These are phyloP conservation scores for Bombus difficillimus DNA, from an alignment of 1,140 invertebrate species.

Conservation along the genomic window DNA sequence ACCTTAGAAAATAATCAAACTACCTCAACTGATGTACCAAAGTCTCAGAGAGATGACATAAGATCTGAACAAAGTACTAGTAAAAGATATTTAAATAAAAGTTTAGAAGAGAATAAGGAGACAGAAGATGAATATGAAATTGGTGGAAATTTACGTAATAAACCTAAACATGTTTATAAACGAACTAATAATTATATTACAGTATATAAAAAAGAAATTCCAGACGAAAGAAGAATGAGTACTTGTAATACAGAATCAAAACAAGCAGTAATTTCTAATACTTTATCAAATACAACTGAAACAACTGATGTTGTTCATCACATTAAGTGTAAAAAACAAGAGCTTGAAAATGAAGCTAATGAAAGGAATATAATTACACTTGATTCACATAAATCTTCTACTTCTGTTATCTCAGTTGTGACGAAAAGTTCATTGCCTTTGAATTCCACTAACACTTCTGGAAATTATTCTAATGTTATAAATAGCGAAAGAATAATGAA, in stretches of 20 bases:
- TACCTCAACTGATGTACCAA: slow-evolving; percentile 39
- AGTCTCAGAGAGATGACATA: background rate
- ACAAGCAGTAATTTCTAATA: background rate
- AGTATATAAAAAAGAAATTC: background rate
- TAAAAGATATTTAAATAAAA: background rate
- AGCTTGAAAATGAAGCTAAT: background rate
- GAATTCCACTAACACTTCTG: background rate
- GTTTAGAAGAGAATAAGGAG: background rate
- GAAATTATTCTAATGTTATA: slow-evolving; percentile 1
- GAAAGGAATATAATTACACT: slow-evolving; percentile 1
- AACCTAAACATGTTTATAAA: slow-evolving; percentile 25
- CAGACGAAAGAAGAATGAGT: background rate
- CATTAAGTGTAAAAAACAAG: background rate
- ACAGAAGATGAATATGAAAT: background rate
- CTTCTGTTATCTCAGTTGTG: slow-evolving; percentile 33
- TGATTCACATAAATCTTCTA: background rate
- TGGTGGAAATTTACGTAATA: slow-evolving; percentile 7
- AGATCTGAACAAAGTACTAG: background rate
- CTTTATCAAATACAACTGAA: background rate
- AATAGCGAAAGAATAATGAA: background rate
- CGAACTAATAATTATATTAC: slow-evolving; percentile 18
- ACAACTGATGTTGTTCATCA: background rate
- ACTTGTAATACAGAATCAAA: background rate
- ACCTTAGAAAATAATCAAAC: background rate
- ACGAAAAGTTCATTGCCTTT: slow-evolving; percentile 46